phyloP scores from a whole-genome alignment of 2,797 vertebrate genomes.

The Naso thynnoides region DNA sequence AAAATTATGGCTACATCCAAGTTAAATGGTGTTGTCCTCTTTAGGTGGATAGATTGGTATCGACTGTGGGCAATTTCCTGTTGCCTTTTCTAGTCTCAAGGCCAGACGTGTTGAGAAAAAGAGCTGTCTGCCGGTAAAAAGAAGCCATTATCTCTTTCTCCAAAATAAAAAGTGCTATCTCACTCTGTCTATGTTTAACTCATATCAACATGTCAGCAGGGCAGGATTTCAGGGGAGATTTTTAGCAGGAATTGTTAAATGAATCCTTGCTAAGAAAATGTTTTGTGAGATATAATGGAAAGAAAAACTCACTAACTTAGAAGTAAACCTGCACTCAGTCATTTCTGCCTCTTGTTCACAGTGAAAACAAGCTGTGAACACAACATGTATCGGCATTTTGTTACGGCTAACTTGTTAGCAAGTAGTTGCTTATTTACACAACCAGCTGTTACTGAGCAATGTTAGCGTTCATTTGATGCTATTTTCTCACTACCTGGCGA shows the following conservation, averaged over 20 bases:
- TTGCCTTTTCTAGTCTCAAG: conserved; percentile 62
- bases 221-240: conserved; percentile 5
- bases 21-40: conserved; percentile 49
- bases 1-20: conserved; percentile 36
- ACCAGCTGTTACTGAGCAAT: not conserved
- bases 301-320: not conserved
- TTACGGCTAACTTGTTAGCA: not conserved
- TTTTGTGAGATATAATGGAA: not conserved
- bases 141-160: conserved; percentile 61
- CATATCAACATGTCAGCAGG: conserved; percentile 25
- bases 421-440: not conserved
- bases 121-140: conserved; percentile 63
- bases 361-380: not conserved
- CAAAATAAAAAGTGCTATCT: conserved; percentile 45
- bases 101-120: conserved; percentile 53
- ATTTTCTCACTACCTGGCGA: not conserved
- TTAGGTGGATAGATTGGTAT: conserved; percentile 58
- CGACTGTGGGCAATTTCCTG: conserved; percentile 59
- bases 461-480: not conserved
- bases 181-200: conserved; percentile 58
- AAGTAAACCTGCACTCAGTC: not conserved
- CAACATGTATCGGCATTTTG: too few species aligned
- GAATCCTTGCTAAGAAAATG: not conserved
- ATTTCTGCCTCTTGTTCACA: too few species aligned
- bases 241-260: conserved; percentile 17